Conservation (phyloP, 2,797 vertebrate species). For the Clarias platycephalus region DNA sequence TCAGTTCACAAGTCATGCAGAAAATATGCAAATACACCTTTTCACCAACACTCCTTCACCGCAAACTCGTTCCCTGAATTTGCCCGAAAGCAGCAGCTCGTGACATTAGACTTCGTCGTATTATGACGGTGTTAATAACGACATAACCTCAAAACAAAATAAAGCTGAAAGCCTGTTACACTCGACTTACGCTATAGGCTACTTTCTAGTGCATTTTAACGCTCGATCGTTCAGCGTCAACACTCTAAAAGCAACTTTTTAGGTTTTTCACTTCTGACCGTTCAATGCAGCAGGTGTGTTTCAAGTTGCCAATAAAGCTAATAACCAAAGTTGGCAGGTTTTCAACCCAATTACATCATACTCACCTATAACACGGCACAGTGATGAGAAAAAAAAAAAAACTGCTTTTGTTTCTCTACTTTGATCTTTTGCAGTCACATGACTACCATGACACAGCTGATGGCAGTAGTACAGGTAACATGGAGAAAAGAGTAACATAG, state of each 20-base stretch:
- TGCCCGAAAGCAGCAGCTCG: background rate
- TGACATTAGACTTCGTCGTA: background rate
- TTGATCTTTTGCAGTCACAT: too few relatives aligned
- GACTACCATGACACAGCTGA: too few relatives aligned
- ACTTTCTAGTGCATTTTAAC: background rate
- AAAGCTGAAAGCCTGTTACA: too few relatives aligned
- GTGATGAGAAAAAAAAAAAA: too few relatives aligned
- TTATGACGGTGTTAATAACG: background rate
- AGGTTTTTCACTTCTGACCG: background rate
- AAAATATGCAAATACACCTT: slow-evolving; percentile 6
- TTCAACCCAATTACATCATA: background rate
- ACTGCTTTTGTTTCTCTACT: too few relatives aligned
- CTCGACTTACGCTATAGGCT: background rate
- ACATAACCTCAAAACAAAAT: background rate
- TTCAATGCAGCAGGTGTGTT: background rate
- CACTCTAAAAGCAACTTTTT: background rate
- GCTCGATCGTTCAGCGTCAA: background rate
- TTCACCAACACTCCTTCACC: background rate
- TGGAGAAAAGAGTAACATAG: too few relatives aligned
- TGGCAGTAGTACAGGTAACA: too few relatives aligned
- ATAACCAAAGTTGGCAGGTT: background rate
- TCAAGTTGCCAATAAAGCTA: background rate
- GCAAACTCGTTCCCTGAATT: background rate
- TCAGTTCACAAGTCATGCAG: slow-evolving; percentile 28
- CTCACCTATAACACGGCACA: too few relatives aligned